Conservation (phyloP, 2,888 invertebrate species). For the Eilema depressum region DNA sequence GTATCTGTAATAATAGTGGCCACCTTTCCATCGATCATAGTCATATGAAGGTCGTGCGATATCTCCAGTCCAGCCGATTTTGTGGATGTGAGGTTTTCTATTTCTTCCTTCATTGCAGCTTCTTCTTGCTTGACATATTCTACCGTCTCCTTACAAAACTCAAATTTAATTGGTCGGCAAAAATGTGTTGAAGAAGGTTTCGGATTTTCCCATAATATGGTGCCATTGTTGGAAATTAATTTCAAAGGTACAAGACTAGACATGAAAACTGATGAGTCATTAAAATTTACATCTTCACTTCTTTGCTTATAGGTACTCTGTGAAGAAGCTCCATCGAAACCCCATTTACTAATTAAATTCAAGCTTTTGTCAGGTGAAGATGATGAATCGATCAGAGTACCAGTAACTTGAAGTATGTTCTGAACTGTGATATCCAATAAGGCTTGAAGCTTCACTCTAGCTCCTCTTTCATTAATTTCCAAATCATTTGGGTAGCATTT, state of each 20-base stretch:
- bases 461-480: too few relatives aligned
- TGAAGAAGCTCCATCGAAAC: constrained; percentile 6
- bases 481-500: too few relatives aligned
- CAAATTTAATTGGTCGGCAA: constrained; percentile 4
- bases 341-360: neutral
- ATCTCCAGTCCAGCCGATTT: neutral
- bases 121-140: neutral
- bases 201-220: constrained; percentile 3
- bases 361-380: neutral
- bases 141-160: neutral
- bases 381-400: too few relatives aligned
- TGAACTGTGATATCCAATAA: too few relatives aligned
- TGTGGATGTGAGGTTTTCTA: too few relatives aligned
- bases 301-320: constrained; percentile 1
- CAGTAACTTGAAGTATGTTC: too few relatives aligned
- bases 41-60: neutral
- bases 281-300: neutral
- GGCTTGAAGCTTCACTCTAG: too few relatives aligned
- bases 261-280: constrained; percentile 7
- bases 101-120: constrained; percentile 1
- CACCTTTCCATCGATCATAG: neutral
- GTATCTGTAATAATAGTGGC: neutral
- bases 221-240: neutral
- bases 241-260: neutral
- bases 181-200: constrained; percentile 3